phyloP scores from a whole-genome alignment of 2,113 vertebrate genomes.

The Grammomys surdaster region DNA sequence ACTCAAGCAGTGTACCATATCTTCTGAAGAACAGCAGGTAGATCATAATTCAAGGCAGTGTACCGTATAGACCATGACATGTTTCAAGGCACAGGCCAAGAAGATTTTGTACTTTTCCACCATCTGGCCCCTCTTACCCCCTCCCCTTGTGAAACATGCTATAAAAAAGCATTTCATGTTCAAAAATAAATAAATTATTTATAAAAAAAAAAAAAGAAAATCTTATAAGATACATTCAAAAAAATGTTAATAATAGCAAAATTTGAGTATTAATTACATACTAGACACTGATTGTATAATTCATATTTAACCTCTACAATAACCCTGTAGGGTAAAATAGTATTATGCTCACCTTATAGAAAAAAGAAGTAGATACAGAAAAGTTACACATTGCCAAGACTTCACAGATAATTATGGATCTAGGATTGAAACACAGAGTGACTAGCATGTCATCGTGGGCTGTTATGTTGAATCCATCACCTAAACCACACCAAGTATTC shows the following conservation, averaged over 20 bases:
- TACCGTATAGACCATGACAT: too few species aligned
- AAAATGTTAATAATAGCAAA: conserved; percentile 23
- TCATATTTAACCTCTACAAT: conserved; percentile 28
- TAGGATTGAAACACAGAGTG: background rate
- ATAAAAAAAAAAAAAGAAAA: too few species aligned
- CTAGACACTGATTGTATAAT: conserved; percentile 8
- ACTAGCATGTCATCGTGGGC: background rate
- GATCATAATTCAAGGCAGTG: too few species aligned
- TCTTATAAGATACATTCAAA: too few species aligned
- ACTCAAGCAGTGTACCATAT: too few species aligned
- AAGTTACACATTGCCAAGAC: background rate
- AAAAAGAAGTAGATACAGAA: background rate
- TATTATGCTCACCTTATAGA: background rate
- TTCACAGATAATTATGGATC: background rate
- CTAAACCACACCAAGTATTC: background rate
- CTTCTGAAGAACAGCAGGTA: too few species aligned
- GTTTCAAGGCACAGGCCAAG: too few species aligned
- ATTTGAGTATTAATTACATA: conserved; percentile 10
- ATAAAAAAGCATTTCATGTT: too few species aligned
- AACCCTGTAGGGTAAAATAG: background rate
- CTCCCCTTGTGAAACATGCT: too few species aligned
- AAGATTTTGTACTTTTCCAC: too few species aligned
- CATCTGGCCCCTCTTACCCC: too few species aligned
- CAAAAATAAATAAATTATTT: too few species aligned
- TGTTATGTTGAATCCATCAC: background rate